Evolutionary conservation across 1,140 invertebrate genomes (phyloP).

Genomic region (Laupala kohalensis): DNA sequence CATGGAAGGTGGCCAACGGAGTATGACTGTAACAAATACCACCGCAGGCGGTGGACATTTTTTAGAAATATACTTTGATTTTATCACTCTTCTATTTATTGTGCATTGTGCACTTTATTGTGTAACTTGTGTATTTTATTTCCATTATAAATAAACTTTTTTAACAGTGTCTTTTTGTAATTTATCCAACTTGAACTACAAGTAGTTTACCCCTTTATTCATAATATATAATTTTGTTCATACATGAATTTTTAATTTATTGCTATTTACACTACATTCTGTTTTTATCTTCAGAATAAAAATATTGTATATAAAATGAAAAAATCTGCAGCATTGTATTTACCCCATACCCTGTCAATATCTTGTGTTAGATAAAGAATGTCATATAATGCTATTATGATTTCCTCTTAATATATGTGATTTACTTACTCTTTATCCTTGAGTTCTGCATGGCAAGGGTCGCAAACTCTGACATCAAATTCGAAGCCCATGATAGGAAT

Average conservation of each 20-base stretch:
- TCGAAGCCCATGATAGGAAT: constrained; percentile 96
- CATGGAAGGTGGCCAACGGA: constrained; percentile 86
- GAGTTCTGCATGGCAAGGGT: constrained; percentile 71
- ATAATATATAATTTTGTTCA: no score
- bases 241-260: neutral
- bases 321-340: no score
- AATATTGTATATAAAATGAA: no score
- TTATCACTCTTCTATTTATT: neutral
- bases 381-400: neutral
- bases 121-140: neutral
- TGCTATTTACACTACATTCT: neutral
- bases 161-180: neutral
- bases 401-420: neutral
- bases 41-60: neutral
- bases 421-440: constrained; percentile 69
- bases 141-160: neutral
- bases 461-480: constrained; percentile 91
- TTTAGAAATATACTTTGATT: no score
- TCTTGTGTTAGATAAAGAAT: neutral
- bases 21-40: constrained; percentile 49
- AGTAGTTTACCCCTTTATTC: neutral
- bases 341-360: neutral
- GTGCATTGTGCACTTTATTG: neutral
- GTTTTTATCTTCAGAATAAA: neutral
- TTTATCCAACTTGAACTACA: neutral